Evolutionary conservation across 2,113 vertebrate genomes (phyloP).

Genomic region (Murina feae): DNA sequence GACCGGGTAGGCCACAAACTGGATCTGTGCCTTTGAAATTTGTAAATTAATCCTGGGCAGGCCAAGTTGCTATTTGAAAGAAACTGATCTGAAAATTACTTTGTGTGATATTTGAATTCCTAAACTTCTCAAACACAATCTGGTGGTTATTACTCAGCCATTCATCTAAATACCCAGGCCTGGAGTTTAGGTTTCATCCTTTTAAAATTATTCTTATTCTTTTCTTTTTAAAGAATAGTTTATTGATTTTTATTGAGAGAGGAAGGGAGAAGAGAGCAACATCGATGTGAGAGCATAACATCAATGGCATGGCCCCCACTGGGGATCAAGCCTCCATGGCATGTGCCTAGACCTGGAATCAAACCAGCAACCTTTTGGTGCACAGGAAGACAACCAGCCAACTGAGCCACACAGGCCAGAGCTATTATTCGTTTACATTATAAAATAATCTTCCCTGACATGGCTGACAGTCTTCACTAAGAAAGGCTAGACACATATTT

Average conservation of each 20-base stretch:
- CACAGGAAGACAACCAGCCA: not conserved
- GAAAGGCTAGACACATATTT: not conserved
- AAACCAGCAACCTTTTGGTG: not conserved
- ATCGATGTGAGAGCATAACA: not conserved
- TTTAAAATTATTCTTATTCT: not conserved
- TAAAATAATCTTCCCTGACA: not conserved
- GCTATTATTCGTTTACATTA: not conserved
- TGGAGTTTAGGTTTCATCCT: not conserved
- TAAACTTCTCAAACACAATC: not conserved
- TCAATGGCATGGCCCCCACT: too few relatives aligned
- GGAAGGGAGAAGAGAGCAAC: not conserved
- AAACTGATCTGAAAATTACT: constrained; percentile 35
- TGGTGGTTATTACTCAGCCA: not conserved
- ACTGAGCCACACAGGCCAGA: not conserved
- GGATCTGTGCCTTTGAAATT: not conserved
- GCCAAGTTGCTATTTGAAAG: not conserved
- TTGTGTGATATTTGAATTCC: not conserved
- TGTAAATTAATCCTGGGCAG: not conserved
- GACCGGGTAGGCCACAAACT: not conserved
- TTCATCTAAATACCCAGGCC: not conserved
- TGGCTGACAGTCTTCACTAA: not conserved
- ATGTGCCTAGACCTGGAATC: not conserved
- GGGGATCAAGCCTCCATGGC: not conserved
- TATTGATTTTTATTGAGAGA: not conserved
- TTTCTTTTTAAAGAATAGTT: not conserved